Percentiles rank a stretch among this genome's conserved stretches.
Evolutionary conservation across 2,113 vertebrate species (phyloP).

Genomic region (Lampris megalopsis): DNA sequence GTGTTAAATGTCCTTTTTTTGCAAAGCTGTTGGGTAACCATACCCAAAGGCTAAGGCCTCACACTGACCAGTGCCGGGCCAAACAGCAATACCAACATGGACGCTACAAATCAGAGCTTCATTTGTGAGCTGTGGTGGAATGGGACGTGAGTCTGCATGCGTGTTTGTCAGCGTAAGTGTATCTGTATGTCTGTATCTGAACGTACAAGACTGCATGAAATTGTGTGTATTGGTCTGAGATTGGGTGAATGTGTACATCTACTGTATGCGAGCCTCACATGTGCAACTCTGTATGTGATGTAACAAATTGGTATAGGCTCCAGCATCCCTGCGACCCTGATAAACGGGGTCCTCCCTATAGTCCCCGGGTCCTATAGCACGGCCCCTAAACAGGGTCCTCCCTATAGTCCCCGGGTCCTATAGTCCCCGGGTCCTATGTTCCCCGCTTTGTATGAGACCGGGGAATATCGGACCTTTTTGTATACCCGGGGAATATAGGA

Average conservation of each 20-base stretch:
- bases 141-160: neutral
- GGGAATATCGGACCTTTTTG: too few relatives aligned
- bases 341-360: too few relatives aligned
- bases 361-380: too few relatives aligned
- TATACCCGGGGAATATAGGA: too few relatives aligned
- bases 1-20: constrained; percentile 50
- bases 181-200: neutral
- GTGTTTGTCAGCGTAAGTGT: neutral
- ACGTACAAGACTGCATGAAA: neutral
- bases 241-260: constrained; percentile 8
- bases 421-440: too few relatives aligned
- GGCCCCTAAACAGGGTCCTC: too few relatives aligned
- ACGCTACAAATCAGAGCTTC: constrained; percentile 59
- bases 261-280: too few relatives aligned
- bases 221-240: neutral
- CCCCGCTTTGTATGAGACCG: too few relatives aligned
- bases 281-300: too few relatives aligned
- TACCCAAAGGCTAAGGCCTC: constrained; percentile 66
- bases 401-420: too few relatives aligned
- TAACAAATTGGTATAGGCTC: too few relatives aligned
- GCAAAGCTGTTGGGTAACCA: constrained; percentile 68
- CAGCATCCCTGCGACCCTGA: too few relatives aligned
- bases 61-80: constrained; percentile 52
- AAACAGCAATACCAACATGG: constrained; percentile 33
- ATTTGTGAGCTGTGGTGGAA: constrained; percentile 43